Base-by-base conservation (phyloP, 2,113 vertebrate genomes). In the Apteryx mantelli region DNA sequence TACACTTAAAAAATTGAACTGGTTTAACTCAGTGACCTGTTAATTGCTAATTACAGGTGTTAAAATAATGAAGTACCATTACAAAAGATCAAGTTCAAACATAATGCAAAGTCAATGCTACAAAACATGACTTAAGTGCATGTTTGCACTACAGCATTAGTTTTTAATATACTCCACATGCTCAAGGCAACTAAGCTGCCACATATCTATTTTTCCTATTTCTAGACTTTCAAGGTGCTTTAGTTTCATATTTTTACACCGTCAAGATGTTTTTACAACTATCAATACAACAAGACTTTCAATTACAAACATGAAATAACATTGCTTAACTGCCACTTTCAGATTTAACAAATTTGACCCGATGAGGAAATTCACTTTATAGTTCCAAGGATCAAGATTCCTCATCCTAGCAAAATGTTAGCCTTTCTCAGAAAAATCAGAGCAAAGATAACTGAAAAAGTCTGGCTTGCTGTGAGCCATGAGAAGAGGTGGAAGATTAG, bases 81-180 rank as follows among this genome's bases (percentile, higher is more conserved):
- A 80, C 48, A 85, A 48, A 88, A 85, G 11, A 73, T 24, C 28
- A 63, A 84, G 76, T 25, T 44, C 13, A 82, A 92, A 70, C 48
- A 34, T 6, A 88, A 64, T 32, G 22, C 21, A 13, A 82, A 18
- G 32, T 14, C 48, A 76, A 21, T 78, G 52, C 4, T 36, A 48
- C 19, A 66, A 79, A 82, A 76, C 8, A 78, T 0, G 1, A 84
- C 30, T 78, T 22, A 11, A 20, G 32, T 15, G 40, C 20, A 6
- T 0, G 0, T 53, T 74, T 42, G 26, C 50, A 20, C n/a, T 56
- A 60, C 34, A 76, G 15, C 1, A 1, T 40, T 48, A 44, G 30
- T 18, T 74, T 42, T 81, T 30, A 71, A 15, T 1, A n/a, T 19
- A 80, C n/a, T 69, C 26, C 20, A 70, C 17, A 28, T 28, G 19